These are phyloP conservation scores for Hippocampus zosterae DNA, from an alignment of 2,113 vertebrate species.

Conservation along the genomic window DNA sequence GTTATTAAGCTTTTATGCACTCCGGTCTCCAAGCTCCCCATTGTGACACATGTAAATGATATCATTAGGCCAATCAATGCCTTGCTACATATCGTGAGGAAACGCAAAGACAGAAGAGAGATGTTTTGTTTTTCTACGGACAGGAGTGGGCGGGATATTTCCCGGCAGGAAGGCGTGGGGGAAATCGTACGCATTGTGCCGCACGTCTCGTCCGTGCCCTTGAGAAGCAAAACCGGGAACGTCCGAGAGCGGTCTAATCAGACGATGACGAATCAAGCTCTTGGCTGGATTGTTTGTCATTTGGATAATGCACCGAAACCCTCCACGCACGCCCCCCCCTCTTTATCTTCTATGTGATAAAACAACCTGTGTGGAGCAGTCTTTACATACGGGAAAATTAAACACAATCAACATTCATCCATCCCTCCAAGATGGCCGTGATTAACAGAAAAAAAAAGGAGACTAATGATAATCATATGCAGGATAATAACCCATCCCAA, in stretches of 20 bases:
- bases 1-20: not conserved
- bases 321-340: not conserved
- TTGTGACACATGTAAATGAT: conserved; percentile 19
- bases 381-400: conserved; percentile 57
- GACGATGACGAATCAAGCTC: conserved; percentile 58
- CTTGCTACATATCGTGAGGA: conserved; percentile 8
- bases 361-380: conserved; percentile 56
- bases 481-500: conserved; percentile 65
- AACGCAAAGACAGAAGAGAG: not conserved
- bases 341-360: conserved; percentile 53
- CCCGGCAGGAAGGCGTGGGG: not conserved
- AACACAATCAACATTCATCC: conserved; percentile 63
- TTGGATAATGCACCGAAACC: conserved; percentile 58
- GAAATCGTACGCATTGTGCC: conserved; percentile 18
- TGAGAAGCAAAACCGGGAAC: conserved; percentile 39
- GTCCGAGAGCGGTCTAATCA: conserved; percentile 51
- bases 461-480: conserved; percentile 69
- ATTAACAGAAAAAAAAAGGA: conserved; percentile 61
- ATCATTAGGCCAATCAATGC: conserved; percentile 25
- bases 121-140: conserved; percentile 3
- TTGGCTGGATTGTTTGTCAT: conserved; percentile 65
- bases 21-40: conserved; percentile 10
- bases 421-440: conserved; percentile 53
- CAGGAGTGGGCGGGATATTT: conserved; percentile 17
- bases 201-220: conserved; percentile 40